Conservation (phyloP, 2,888 invertebrate genomes). For the Patella ulyssiponensis region DNA sequence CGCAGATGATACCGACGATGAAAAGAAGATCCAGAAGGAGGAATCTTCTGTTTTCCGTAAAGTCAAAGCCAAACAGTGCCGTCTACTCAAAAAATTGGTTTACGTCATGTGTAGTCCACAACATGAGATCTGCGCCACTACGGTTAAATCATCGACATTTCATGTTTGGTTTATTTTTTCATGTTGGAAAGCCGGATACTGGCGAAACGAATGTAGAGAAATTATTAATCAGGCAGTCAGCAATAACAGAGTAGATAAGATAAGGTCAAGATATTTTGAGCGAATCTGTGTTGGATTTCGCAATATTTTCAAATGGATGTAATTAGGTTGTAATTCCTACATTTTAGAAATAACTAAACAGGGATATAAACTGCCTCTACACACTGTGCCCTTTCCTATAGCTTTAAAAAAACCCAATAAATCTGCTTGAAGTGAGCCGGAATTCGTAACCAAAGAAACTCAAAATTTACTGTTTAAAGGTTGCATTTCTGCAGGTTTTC, state of each 20-base stretch:
- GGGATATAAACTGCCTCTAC: neutral
- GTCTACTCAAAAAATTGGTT: too few relatives aligned
- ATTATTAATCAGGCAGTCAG: neutral
- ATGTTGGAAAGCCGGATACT: conserved; percentile 5
- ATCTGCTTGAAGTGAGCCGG: neutral
- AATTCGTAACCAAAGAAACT: neutral
- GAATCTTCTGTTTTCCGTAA: too few relatives aligned
- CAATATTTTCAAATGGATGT: neutral
- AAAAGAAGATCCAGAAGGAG: too few relatives aligned
- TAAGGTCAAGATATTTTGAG: neutral
- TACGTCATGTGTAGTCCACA: too few relatives aligned
- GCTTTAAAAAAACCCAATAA: neutral
- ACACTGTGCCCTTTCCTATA: neutral
- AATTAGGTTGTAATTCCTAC: neutral
- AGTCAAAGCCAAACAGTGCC: too few relatives aligned
- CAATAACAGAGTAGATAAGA: neutral
- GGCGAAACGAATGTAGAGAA: neutral
- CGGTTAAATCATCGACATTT: too few relatives aligned
- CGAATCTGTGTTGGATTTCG: too few relatives aligned
- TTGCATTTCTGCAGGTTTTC: too few relatives aligned
- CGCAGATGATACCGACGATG: too few relatives aligned
- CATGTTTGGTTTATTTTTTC: too few relatives aligned
- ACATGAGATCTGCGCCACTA: too few relatives aligned
- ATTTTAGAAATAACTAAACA: neutral
- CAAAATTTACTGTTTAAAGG: neutral